Evolutionary conservation across 2,113 vertebrate species (phyloP).

Genomic region (Vidua chalybeata): DNA sequence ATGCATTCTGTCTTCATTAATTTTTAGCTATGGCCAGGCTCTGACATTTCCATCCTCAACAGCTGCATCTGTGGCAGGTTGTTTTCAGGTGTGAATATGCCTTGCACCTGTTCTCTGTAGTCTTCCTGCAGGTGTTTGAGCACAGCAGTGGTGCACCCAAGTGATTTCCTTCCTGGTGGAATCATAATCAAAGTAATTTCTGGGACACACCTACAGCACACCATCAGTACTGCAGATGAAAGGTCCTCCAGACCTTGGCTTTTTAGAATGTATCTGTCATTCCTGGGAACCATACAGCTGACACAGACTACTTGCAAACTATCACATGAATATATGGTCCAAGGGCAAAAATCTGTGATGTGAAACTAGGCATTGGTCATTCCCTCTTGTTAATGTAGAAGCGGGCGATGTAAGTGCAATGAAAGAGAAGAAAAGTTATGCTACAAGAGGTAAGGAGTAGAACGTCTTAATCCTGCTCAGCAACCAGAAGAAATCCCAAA

Average conservation of each 20-base stretch:
- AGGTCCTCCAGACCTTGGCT: neutral
- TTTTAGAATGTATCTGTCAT: neutral
- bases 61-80: neutral
- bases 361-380: neutral
- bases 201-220: neutral
- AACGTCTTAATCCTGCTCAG: neutral
- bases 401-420: neutral
- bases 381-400: neutral
- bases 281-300: neutral
- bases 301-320: neutral
- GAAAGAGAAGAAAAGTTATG: neutral
- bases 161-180: neutral
- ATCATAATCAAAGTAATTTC: neutral
- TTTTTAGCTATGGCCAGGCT: neutral
- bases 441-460: neutral
- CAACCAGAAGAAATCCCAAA: neutral
- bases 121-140: neutral
- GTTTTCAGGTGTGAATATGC: neutral
- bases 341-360: neutral
- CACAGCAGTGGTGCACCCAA: neutral
- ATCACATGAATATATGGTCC: neutral
- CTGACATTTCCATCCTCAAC: neutral
- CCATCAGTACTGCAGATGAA: neutral
- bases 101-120: neutral
- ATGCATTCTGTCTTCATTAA: neutral